phyloP scores from a whole-genome alignment of 2,888 invertebrate genomes.

The Cataglyphis livida region DNA sequence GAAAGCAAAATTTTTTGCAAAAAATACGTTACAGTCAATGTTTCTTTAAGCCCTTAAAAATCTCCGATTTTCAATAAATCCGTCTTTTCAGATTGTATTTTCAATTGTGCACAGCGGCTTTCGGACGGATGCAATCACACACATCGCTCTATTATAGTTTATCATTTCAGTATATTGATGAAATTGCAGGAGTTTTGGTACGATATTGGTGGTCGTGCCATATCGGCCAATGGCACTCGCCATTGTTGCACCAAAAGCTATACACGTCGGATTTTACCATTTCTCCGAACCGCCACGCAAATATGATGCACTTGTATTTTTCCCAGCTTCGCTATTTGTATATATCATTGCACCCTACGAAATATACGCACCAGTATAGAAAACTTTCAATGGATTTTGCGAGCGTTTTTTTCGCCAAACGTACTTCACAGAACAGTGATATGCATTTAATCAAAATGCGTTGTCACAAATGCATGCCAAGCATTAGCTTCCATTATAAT shows the following conservation, averaged over 20 bases:
- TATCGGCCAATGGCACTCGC: conserved; percentile 62
- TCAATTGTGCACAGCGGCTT: conserved; percentile 35
- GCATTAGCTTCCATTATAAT: not conserved
- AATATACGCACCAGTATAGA: not conserved
- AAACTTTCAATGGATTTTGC: not conserved
- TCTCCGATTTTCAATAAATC: conserved; percentile 29
- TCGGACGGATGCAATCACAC: conserved; percentile 42
- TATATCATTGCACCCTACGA: not conserved
- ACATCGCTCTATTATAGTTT: conserved; percentile 52
- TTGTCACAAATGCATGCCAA: not conserved
- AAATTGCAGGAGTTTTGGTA: conserved; percentile 32
- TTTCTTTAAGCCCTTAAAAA: conserved; percentile 28
- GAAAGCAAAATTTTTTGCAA: not conserved
- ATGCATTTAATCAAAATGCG: not conserved
- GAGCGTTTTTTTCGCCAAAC: not conserved
- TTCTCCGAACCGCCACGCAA: conserved; percentile 25
- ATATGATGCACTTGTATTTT: conserved; percentile 51
- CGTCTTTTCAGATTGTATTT: conserved; percentile 39
- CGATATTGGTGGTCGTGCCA: conserved; percentile 35
- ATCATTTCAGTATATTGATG: conserved; percentile 43
- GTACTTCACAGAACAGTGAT: not conserved
- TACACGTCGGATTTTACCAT: conserved; percentile 29
- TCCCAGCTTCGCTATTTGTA: not conserved
- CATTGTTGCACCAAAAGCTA: conserved; percentile 35
- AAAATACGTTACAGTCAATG: not conserved